Evolutionary conservation across 2,797 vertebrate species (phyloP), one percentile per base, ranked within the genome.

Genomic region (Sandelia bainsii): DNA sequence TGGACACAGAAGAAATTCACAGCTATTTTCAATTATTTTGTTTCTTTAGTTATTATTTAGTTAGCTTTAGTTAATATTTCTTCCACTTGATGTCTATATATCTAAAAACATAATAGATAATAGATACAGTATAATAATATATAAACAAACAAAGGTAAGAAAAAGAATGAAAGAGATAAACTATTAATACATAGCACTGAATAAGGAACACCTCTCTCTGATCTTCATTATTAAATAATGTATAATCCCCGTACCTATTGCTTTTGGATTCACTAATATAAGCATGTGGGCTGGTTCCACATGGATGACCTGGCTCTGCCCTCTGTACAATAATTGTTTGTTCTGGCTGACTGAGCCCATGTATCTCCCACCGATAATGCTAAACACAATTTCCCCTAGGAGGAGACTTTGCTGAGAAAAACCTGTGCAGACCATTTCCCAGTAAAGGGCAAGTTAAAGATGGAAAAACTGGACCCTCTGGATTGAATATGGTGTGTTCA

Each of bases 251-350:
- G 76, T 87, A 48, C 90, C 68, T 85, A 84, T 90, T 84, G 79
- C 75, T 80, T 81, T 75, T 51, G 73, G 74, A 77, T 81, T 91
- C 67, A 72, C 68, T 87, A 71, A 79, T 77, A 79, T 76, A 88
- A 87, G 72, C 71, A 80, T 83, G 72, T 64, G 67, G 61, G 71
- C 48, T 6, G n/a, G 69, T 77, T 91, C 62, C 81, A 88, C 77
- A 27, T 22, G 16, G 79, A 89, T 82, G 84, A 67, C 68, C 60
- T 25, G 25, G 65, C 84, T 86, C 75, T 93, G 90, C 77, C 89
- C 90, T 91, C 78, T 82, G 86, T 87, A 69, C 76, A 83, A 85
- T 92, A 92, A 93, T 92, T 92, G 86, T 92, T 89, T 92, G 90
- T 91, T 93, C 87, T 77, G 83, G 83, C 77, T 85, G 89, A 90